Evolutionary conservation across 2,888 invertebrate species (phyloP).

Genomic region (Nycteola revayana): DNA sequence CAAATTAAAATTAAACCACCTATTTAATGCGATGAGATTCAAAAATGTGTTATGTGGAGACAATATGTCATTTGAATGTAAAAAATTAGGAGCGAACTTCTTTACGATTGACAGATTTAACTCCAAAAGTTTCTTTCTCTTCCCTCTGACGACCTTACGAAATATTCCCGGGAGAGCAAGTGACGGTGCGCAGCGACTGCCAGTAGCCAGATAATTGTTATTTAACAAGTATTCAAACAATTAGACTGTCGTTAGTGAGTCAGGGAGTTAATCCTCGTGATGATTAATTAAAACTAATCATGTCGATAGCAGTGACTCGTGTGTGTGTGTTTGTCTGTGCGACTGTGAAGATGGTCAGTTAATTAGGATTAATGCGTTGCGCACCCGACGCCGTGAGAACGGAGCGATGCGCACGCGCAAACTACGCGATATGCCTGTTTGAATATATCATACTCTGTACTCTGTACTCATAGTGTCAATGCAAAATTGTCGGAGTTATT

Average conservation of each 20-base stretch:
- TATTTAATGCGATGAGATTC: too few species aligned
- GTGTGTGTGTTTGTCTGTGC: conserved; percentile 1
- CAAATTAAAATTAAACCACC: too few species aligned
- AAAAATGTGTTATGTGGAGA: too few species aligned
- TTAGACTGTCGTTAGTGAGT: conserved; percentile 2
- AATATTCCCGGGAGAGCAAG: too few species aligned
- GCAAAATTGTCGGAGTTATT: background rate
- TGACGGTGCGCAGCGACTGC: too few species aligned
- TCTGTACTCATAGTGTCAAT: background rate
- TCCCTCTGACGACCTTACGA: too few species aligned
- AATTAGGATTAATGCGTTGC: conserved; percentile 32
- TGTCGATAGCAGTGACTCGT: conserved; percentile 1
- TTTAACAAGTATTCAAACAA: too few species aligned
- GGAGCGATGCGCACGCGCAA: conserved; percentile 8
- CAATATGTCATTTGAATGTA: too few species aligned
- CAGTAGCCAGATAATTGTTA: too few species aligned
- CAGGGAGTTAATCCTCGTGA: conserved; percentile 4
- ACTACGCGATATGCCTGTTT: background rate
- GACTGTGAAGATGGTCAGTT: conserved; percentile 18
- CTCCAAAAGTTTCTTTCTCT: too few species aligned
- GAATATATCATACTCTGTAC: background rate
- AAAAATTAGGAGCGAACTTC: too few species aligned
- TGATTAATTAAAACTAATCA: conserved; percentile 12
- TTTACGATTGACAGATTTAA: too few species aligned
- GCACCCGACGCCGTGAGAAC: conserved; percentile 26